Conservation (phyloP, 2,113 vertebrate genomes). For the Potamarius usumacintae region DNA sequence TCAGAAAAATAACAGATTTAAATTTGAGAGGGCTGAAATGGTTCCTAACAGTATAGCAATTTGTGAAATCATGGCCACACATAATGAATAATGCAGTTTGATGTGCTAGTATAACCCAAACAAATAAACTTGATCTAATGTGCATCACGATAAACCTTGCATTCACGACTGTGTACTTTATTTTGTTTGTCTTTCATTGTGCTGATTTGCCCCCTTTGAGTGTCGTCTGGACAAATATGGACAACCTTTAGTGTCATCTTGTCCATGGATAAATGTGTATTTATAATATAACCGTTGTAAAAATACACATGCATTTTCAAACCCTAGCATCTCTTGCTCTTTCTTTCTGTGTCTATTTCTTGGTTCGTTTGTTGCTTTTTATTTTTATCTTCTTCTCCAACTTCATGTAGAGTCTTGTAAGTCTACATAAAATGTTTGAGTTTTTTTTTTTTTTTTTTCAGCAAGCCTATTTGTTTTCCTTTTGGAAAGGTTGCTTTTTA, state of each 20-base stretch:
- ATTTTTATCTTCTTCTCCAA: not conserved
- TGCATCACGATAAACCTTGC: not conserved
- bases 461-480: not conserved
- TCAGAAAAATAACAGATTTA: no score
- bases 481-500: not conserved
- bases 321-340: not conserved
- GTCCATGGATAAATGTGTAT: no score
- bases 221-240: not conserved
- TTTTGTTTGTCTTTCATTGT: not conserved
- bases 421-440: not conserved
- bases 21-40: no score
- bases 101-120: not conserved
- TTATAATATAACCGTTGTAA: no score
- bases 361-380: not conserved
- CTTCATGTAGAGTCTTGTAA: not conserved
- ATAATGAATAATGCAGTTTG: not conserved
- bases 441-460: not conserved
- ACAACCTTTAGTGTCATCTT: not conserved
- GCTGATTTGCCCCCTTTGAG: not conserved
- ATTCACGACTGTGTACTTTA: not conserved
- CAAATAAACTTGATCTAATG: not conserved
- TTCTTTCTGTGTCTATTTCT: not conserved
- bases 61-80: no score
- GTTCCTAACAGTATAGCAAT: no score
- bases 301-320: not conserved